phyloP scores from a whole-genome alignment of 2,113 vertebrate species.

The Oncorhynchus masou region DNA sequence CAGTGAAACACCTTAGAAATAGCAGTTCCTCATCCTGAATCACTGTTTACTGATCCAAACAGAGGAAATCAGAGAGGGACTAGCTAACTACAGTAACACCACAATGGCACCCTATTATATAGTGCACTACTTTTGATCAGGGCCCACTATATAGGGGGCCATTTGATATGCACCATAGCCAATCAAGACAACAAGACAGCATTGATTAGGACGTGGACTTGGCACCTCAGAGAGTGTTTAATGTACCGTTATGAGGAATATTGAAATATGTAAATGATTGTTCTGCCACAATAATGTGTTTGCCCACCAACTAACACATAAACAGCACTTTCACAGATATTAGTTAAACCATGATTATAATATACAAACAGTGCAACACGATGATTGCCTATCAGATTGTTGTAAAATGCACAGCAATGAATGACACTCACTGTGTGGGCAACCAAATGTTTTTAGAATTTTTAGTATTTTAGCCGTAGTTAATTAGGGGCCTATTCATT shows the following conservation, averaged over 20 bases:
- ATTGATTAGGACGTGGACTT: constrained; percentile 33
- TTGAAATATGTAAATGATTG: not conserved
- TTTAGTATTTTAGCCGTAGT: constrained; percentile 21
- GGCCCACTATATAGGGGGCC: too few relatives aligned
- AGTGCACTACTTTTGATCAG: too few relatives aligned
- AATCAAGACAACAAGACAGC: constrained; percentile 42
- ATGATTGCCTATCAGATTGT: not conserved
- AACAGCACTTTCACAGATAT: too few relatives aligned
- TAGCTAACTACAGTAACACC: not conserved
- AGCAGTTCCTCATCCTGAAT: constrained; percentile 1
- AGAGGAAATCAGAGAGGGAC: constrained; percentile 19
- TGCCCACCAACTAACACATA: too few relatives aligned
- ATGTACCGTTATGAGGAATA: not conserved
- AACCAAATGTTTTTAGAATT: constrained; percentile 42
- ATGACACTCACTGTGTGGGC: constrained; percentile 31
- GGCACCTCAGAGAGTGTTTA: not conserved
- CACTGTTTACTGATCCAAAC: constrained; percentile 16
- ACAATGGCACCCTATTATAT: not conserved
- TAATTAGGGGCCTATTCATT: constrained; percentile 6
- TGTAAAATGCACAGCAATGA: constrained; percentile 39
- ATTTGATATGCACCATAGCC: constrained; percentile 16
- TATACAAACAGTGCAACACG: too few relatives aligned
- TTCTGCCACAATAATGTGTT: too few relatives aligned
- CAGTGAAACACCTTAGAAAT: not conserved
- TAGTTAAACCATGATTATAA: too few relatives aligned